Evolutionary conservation across 1,140 invertebrate genomes (phyloP).

Genomic region (Globodera ellingtonae): DNA sequence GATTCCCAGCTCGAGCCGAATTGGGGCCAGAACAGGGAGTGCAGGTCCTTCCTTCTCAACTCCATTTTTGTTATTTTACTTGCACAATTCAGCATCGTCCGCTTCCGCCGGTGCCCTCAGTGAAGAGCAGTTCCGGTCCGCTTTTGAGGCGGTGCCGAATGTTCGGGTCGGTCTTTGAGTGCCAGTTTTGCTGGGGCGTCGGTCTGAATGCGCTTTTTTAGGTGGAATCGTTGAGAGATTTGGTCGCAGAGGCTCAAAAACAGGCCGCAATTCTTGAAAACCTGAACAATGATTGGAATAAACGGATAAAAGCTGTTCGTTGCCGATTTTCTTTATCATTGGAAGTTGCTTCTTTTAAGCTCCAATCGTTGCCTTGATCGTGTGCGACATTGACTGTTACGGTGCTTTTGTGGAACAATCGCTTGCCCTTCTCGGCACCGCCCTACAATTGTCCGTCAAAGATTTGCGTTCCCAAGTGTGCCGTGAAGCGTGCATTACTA

Average conservation of each 20-base stretch:
- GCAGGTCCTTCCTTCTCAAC: background rate
- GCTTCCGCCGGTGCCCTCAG: conserved; percentile 37
- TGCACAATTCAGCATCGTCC: conserved; percentile 21
- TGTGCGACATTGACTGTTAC: conserved; percentile 78
- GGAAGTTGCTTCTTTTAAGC: conserved; percentile 32
- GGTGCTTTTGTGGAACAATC: conserved; percentile 78
- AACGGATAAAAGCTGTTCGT: conserved; percentile 44
- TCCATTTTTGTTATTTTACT: background rate
- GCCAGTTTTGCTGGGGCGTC: background rate
- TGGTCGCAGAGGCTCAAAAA: conserved; percentile 39
- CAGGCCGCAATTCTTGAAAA: conserved; percentile 35
- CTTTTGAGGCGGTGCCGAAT: conserved; percentile 37
- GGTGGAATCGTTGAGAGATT: conserved; percentile 29
- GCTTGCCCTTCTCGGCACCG: conserved; percentile 78
- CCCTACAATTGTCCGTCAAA: conserved; percentile 81
- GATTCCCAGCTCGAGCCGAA: conserved; percentile 26
- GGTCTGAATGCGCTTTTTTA: background rate
- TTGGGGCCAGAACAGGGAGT: conserved; percentile 12
- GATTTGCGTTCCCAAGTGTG: conserved; percentile 88
- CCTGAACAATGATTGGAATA: conserved; percentile 49
- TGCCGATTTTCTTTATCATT: no score
- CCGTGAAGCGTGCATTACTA: conserved; percentile 88
- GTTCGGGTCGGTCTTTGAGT: conserved; percentile 23
- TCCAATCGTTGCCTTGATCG: conserved; percentile 57
- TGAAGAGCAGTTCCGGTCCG: conserved; percentile 44